Percentiles rank a stretch among this genome's conserved stretches.
phyloP scores from a whole-genome alignment of 2,888 invertebrate species.

The Junonia oenone region DNA sequence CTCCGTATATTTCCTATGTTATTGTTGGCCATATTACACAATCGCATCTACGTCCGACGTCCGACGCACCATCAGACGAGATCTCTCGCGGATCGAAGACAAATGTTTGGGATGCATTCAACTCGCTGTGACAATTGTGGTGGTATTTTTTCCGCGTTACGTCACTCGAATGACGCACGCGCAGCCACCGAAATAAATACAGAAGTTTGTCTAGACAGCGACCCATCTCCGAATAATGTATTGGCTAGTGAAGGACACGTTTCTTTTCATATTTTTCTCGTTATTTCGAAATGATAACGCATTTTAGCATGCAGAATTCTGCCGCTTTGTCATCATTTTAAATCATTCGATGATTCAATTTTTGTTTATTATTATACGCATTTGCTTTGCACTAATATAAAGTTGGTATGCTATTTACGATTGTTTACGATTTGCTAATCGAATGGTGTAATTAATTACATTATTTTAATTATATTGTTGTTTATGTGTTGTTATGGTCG shows the following conservation, averaged over 20 bases:
- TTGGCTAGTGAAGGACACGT: slow-evolving; percentile 23
- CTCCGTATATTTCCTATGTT: slow-evolving; percentile 20
- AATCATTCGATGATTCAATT: not conserved
- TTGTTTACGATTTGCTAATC: not conserved
- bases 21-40: slow-evolving; percentile 18
- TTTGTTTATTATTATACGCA: not conserved
- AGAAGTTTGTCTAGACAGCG: slow-evolving; percentile 44
- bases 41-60: slow-evolving; percentile 3
- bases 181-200: slow-evolving; percentile 53
- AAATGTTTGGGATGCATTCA: slow-evolving; percentile 24
- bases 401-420: not conserved
- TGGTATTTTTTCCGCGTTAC: slow-evolving; percentile 50
- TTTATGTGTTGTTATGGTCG: slow-evolving; percentile 9
- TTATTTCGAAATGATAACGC: not conserved
- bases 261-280: not conserved
- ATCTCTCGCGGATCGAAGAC: slow-evolving; percentile 11
- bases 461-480: slow-evolving; percentile 4
- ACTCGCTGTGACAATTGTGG: slow-evolving; percentile 33
- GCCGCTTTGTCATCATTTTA: not conserved
- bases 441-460: not conserved
- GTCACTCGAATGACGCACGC: slow-evolving; percentile 60
- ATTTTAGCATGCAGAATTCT: not conserved
- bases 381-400: not conserved
- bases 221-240: slow-evolving; percentile 15
- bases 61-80: not conserved